phyloP scores from a whole-genome alignment of 2,888 invertebrate genomes.

The Heterodera filipjevi region DNA sequence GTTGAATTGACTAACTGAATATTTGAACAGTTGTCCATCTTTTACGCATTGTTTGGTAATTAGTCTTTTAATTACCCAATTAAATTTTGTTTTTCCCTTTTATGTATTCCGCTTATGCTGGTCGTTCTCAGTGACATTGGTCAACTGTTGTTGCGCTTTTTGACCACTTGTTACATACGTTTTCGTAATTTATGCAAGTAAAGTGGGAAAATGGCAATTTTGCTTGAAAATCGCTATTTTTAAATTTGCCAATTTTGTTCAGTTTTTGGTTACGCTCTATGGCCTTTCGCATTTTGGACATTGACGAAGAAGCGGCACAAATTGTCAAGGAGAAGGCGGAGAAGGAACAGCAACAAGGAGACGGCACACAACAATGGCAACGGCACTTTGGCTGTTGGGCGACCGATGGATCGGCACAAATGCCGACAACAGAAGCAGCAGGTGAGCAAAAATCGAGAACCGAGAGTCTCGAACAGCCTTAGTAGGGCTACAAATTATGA shows the following conservation, averaged over 20 bases:
- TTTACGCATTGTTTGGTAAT: constrained; percentile 42
- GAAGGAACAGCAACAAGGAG: background rate
- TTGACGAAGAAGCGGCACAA: constrained; percentile 10
- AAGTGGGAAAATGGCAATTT: background rate
- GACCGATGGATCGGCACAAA: background rate
- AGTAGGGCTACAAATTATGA: too few relatives aligned
- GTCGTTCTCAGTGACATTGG: constrained; percentile 47
- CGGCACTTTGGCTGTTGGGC: background rate
- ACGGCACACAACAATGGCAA: background rate
- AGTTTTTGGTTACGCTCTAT: background rate
- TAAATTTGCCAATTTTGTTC: background rate
- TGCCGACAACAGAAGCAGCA: background rate
- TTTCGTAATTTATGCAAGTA: background rate
- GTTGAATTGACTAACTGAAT: too few relatives aligned
- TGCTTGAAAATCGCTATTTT: too few relatives aligned
- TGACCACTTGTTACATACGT: constrained; percentile 41
- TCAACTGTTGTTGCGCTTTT: constrained; percentile 39
- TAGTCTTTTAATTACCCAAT: constrained; percentile 6
- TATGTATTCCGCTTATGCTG: constrained; percentile 38
- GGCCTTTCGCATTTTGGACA: constrained; percentile 7
- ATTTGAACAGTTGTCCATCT: constrained; percentile 37
- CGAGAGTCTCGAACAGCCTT: too few relatives aligned
- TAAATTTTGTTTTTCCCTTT: background rate
- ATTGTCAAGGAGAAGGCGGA: background rate
- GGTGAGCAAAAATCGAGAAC: too few relatives aligned